These are phyloP conservation scores for Ormyrus rosae DNA, from an alignment of 2,888 invertebrate species.

Conservation along the genomic window DNA sequence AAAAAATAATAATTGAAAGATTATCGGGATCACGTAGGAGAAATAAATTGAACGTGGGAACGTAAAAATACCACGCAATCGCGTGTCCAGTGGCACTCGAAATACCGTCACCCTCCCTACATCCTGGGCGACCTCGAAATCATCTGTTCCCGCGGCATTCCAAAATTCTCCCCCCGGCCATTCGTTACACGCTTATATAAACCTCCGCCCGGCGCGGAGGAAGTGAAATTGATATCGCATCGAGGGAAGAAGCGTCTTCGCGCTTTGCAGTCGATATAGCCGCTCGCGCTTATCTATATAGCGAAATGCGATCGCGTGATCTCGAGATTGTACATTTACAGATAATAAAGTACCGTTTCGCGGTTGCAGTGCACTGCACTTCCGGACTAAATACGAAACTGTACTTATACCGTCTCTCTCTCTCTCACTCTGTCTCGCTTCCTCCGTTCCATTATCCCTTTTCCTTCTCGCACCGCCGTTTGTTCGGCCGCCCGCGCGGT, in stretches of 20 bases:
- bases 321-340: slow-evolving; percentile 55
- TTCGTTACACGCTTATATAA: background rate
- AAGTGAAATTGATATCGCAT: slow-evolving; percentile 46
- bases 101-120: slow-evolving; percentile 2
- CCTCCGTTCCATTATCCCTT: slow-evolving; percentile 41
- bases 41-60: slow-evolving; percentile 35
- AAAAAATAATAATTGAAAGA: slow-evolving; percentile 10
- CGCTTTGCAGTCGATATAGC: background rate
- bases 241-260: slow-evolving; percentile 12
- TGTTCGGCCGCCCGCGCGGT: background rate
- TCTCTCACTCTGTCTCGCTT: slow-evolving; percentile 14
- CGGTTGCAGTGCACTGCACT: slow-evolving; percentile 62
- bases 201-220: background rate
- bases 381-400: slow-evolving; percentile 63
- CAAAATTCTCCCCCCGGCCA: background rate
- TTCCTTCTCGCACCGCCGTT: background rate
- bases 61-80: slow-evolving; percentile 27
- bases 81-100: slow-evolving; percentile 1
- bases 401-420: slow-evolving; percentile 53
- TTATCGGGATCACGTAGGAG: background rate
- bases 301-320: slow-evolving; percentile 53
- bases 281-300: slow-evolving; percentile 20
- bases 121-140: slow-evolving; percentile 2
- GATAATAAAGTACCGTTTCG: slow-evolving; percentile 65
- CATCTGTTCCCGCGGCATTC: background rate